These are phyloP conservation scores for Drosophila varians DNA, from an alignment of 1,140 invertebrate genomes.

Conservation along the genomic window DNA sequence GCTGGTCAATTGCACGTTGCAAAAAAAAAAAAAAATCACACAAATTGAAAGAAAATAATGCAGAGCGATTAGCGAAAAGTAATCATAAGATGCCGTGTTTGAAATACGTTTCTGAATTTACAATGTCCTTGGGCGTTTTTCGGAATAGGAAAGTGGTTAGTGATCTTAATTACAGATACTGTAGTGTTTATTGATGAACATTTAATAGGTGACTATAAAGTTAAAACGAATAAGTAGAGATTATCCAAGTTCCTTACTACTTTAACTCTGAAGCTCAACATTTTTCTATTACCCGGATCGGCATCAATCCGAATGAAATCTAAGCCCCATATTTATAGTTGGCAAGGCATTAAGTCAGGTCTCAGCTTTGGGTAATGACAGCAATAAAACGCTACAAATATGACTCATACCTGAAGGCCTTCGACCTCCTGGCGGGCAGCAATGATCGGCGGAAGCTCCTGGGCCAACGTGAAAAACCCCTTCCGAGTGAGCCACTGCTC, in stretches of 20 bases:
- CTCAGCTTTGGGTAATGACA: constrained; percentile 39
- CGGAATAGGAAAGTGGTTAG: neutral
- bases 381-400: constrained; percentile 57
- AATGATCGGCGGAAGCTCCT: constrained; percentile 8
- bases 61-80: constrained; percentile 78
- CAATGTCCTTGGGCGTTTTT: constrained; percentile 28
- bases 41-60: constrained; percentile 82
- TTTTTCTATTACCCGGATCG: neutral
- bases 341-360: constrained; percentile 36
- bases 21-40: constrained; percentile 51
- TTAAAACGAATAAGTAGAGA: no score
- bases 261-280: neutral
- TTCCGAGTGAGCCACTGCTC: constrained; percentile 8
- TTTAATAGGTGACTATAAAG: no score
- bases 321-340: constrained; percentile 44
- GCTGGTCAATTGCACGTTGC: constrained; percentile 66
- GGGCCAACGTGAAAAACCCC: constrained; percentile 3
- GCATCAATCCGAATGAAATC: constrained; percentile 48
- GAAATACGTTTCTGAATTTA: constrained; percentile 57
- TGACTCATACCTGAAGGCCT: constrained; percentile 30
- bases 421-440: neutral
- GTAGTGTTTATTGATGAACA: neutral
- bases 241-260: no score
- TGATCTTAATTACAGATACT: constrained; percentile 15
- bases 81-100: constrained; percentile 64